Evolutionary conservation across 1,140 invertebrate genomes (phyloP), one percentile per base, ranked within the genome.

Genomic region (Dendrolimus kikuchii): DNA sequence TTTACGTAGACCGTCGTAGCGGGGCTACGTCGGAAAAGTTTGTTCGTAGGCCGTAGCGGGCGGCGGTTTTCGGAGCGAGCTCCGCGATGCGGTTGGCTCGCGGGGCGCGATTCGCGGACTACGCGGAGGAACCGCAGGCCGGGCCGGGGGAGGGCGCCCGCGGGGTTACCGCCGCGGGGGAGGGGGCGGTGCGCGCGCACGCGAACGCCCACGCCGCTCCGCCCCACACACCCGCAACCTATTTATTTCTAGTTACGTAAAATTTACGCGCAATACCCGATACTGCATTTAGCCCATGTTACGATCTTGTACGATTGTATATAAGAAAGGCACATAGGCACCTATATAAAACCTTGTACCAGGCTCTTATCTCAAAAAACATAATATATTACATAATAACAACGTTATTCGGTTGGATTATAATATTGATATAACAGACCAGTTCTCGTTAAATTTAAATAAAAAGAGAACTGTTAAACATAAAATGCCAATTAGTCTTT

Each of bases 191-290:
- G 71, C 73, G 74, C 75, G 78, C 80, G 77, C 80, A 79, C 72
- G 71, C 73, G 72, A 65, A 76, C 68, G 76, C 80, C 82, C 77
- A 77, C 73, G 60, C 71, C 73, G 73, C 70, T 72, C 81, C 82
- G 77, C 79, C 79, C 79, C 79, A 74, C 79, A 77, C 74, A 82
- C 80, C 82, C 82, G 81, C 82, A 86, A 86, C 82, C 82, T 86
- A 86, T 86, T 86, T 86, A 82, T 84, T 83, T 81, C 82, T 86
- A 82, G 82, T 86, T 86, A 86, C 82, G 82, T 86, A 86, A 84
- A 86, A 84, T 86, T 86, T 86, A 86, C 82, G 82, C 79, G 81
- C 77, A 84, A 82, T 80, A 79, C 74, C 68, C 75, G 67, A 84
- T 86, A 81, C 70, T 82, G 81, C 81, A 80, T 77, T 78, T 74